A percentile compares a stretch with the other conserved stretches of the same genome.
Conservation (phyloP, 2,797 vertebrate genomes). For the Acrossocheilus fasciatus region DNA sequence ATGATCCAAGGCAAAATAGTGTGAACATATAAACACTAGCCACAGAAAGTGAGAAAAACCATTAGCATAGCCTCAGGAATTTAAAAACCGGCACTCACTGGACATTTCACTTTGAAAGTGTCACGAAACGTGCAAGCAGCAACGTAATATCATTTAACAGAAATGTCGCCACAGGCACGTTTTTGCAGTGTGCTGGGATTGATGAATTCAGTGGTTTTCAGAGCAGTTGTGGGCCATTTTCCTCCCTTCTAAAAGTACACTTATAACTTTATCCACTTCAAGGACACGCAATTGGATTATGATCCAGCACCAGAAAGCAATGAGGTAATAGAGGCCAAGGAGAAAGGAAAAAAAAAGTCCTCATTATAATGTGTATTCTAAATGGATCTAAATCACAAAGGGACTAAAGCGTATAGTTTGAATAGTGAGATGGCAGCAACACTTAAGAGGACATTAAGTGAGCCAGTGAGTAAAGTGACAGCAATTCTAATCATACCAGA, state of each 20-base stretch:
- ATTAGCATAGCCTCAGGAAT: background rate
- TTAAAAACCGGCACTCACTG: no score
- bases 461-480: conserved; percentile 15
- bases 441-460: background rate
- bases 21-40: background rate
- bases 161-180: background rate
- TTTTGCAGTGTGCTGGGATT: conserved; percentile 64
- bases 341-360: conserved; percentile 72
- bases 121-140: background rate
- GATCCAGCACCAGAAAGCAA: conserved; percentile 68
- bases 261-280: conserved; percentile 66
- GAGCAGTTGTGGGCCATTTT: conserved; percentile 26
- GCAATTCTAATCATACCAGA: conserved; percentile 7
- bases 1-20: background rate
- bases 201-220: conserved; percentile 54
- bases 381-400: conserved; percentile 65
- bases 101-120: background rate
- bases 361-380: conserved; percentile 74
- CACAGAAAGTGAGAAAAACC: background rate
- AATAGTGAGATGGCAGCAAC: conserved; percentile 3
- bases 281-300: conserved; percentile 74
- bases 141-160: background rate
- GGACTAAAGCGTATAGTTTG: conserved; percentile 51
- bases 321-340: conserved; percentile 69
- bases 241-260: conserved; percentile 57